Evolutionary conservation across 2,888 invertebrate genomes (phyloP).

Genomic region (Pyrrhia umbra): DNA sequence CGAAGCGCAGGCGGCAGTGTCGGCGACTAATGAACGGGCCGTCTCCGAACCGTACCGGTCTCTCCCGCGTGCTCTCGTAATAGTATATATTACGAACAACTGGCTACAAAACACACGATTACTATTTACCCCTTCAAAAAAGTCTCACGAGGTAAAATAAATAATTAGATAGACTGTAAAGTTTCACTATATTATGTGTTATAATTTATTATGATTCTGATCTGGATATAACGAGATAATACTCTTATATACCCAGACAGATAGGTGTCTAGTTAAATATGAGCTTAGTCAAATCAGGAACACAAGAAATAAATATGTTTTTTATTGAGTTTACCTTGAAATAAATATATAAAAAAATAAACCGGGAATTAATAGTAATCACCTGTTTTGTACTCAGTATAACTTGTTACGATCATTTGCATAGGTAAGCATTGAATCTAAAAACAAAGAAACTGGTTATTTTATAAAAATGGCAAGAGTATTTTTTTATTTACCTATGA

Average conservation of each 20-base stretch:
- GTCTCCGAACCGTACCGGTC: not conserved
- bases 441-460: not conserved
- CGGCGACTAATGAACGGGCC: constrained; percentile 42
- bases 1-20: constrained; percentile 69
- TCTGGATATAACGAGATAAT: no score
- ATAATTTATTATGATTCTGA: no score
- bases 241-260: no score
- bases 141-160: not conserved
- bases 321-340: no score
- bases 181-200: no score
- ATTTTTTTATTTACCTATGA: constrained; percentile 5
- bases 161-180: no score
- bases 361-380: constrained; percentile 1
- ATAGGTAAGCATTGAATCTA: not conserved
- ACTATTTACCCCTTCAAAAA: not conserved
- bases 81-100: not conserved
- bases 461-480: not conserved
- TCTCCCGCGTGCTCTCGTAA: constrained; percentile 17
- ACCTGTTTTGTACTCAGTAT: constrained; percentile 11
- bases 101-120: constrained; percentile 12
- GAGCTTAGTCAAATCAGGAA: no score
- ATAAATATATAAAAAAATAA: not conserved
- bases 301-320: not conserved
- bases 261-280: no score
- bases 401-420: constrained; percentile 36